Percentiles rank a stretch among this genome's conserved stretches.
Evolutionary conservation across 2,113 vertebrate species (phyloP).

Genomic region (Tachysurus vachellii): DNA sequence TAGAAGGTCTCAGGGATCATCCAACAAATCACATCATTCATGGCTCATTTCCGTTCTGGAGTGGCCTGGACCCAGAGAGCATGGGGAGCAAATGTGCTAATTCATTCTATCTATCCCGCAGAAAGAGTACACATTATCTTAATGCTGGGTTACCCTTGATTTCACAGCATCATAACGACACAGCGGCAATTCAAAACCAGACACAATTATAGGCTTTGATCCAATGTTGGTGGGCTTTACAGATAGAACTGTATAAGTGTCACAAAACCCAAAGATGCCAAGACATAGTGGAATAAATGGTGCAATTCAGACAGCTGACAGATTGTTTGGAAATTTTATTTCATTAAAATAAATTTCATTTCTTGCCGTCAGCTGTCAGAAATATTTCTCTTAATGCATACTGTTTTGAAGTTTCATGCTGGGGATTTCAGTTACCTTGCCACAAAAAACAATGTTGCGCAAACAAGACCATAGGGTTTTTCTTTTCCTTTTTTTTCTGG

Average conservation of each 20-base stretch:
- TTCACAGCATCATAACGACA: slow-evolving; percentile 46
- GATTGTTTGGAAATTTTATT: slow-evolving; percentile 44
- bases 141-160: slow-evolving; percentile 48
- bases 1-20: slow-evolving; percentile 51
- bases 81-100: slow-evolving; percentile 45
- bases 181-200: slow-evolving; percentile 42
- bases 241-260: slow-evolving; percentile 46
- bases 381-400: slow-evolving; percentile 33
- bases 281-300: slow-evolving; percentile 31
- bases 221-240: slow-evolving; percentile 45
- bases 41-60: slow-evolving; percentile 63
- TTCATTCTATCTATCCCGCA: slow-evolving; percentile 59
- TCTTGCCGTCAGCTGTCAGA: slow-evolving; percentile 24
- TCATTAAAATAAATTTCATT: slow-evolving; percentile 41
- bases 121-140: slow-evolving; percentile 53
- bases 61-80: slow-evolving; percentile 55
- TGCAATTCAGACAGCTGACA: slow-evolving; percentile 28
- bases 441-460: slow-evolving; percentile 19
- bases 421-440: slow-evolving; percentile 23
- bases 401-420: background rate
- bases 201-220: slow-evolving; percentile 60
- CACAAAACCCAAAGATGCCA: slow-evolving; percentile 44
- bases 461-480: background rate
- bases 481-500: slow-evolving; percentile 11
- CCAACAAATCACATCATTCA: slow-evolving; percentile 66